Evolutionary conservation across 2,797 vertebrate species (phyloP).

Genomic region (Lagorchestes hirsutus): DNA sequence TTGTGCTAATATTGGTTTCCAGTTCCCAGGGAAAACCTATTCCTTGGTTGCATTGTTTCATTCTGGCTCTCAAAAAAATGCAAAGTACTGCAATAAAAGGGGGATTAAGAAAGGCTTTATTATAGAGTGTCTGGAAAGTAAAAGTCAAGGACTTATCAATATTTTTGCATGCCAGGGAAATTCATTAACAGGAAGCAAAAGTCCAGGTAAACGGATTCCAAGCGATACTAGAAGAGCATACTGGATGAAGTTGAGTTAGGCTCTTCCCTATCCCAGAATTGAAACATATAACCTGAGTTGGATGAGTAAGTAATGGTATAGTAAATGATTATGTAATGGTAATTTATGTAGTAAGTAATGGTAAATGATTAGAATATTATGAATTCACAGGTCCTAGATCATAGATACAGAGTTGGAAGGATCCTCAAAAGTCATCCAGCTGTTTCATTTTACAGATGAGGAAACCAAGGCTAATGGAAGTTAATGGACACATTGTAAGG

Average conservation of each 20-base stretch:
- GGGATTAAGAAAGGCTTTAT: not conserved
- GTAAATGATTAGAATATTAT: not conserved
- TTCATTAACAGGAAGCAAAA: conserved; percentile 78
- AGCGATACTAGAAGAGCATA: conserved; percentile 50
- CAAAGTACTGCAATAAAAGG: not conserved
- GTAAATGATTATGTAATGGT: not conserved
- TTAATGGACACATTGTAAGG: not conserved
- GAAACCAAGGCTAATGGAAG: not conserved
- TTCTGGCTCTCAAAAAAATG: not conserved
- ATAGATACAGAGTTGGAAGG: not conserved
- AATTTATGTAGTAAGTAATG: not conserved
- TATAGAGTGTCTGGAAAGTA: not conserved
- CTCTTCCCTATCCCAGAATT: not conserved
- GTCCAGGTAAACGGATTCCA: conserved; percentile 77
- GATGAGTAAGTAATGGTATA: not conserved
- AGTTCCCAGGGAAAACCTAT: not conserved
- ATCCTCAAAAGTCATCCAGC: not conserved
- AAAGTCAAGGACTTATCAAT: not conserved
- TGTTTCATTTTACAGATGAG: not conserved
- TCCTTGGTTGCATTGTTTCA: not conserved
- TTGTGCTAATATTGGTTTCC: not conserved
- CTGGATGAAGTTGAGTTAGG: not conserved
- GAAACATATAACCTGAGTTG: not conserved
- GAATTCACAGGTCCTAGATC: not conserved
- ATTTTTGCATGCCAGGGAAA: conserved; percentile 2